phyloP scores from a whole-genome alignment of 2,888 invertebrate genomes.

The Priocnemis perturbator region DNA sequence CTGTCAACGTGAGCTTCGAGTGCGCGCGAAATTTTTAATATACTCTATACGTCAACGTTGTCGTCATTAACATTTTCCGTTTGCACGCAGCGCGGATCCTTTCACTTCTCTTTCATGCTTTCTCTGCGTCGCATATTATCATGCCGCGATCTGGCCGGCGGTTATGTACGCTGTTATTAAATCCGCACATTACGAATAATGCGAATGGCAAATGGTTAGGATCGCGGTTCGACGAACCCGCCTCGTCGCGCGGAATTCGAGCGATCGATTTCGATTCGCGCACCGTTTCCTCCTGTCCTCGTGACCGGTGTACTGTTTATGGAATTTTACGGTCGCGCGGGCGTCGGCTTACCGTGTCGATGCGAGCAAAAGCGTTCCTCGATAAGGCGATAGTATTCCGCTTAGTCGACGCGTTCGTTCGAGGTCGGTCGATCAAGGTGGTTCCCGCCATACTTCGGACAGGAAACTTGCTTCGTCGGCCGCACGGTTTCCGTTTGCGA shows the following conservation, averaged over 20 bases:
- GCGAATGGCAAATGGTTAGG: too few species aligned
- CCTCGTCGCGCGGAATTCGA: neutral
- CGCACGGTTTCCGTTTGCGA: too few species aligned
- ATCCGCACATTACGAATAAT: too few species aligned
- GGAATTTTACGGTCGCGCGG: conserved; percentile 27
- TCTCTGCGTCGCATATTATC: conserved; percentile 41
- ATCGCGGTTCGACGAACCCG: neutral
- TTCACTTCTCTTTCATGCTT: conserved; percentile 65
- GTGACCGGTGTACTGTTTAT: neutral
- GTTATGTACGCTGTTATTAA: too few species aligned
- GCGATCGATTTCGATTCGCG: conserved; percentile 6
- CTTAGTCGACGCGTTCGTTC: neutral
- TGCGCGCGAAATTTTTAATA: too few species aligned
- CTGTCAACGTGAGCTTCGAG: too few species aligned
- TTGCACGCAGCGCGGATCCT: neutral
- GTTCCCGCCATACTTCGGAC: too few species aligned
- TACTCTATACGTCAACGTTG: neutral
- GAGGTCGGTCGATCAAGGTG: too few species aligned
- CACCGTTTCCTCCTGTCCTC: conserved; percentile 13
- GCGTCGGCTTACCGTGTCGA: conserved; percentile 35
- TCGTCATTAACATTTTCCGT: too few species aligned
- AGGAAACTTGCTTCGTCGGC: neutral
- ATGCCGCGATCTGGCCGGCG: too few species aligned
- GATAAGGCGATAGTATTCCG: conserved; percentile 10
- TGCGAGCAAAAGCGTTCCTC: conserved; percentile 19